Conservation (phyloP, 2,888 invertebrate genomes). For the Reticulitermes lucifugus region DNA sequence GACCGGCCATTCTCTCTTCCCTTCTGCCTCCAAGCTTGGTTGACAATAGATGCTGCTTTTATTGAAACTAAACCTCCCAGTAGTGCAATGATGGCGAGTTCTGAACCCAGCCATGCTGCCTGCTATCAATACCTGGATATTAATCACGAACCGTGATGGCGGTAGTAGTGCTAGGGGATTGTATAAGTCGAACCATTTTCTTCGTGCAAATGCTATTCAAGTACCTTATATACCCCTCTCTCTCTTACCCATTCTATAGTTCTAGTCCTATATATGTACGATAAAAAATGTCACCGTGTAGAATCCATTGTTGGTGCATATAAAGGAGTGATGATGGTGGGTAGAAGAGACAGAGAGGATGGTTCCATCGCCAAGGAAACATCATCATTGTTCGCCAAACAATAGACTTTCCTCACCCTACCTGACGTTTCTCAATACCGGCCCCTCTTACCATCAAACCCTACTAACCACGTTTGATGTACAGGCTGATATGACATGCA, state of each 20-base stretch:
- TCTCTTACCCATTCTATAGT: slow-evolving; percentile 10
- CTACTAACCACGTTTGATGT: slow-evolving; percentile 43
- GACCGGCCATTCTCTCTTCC: slow-evolving; percentile 6
- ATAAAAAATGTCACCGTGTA: slow-evolving; percentile 53
- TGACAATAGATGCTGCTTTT: slow-evolving; percentile 42
- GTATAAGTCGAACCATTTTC: slow-evolving; percentile 43
- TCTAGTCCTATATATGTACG: slow-evolving; percentile 36
- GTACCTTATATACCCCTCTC: slow-evolving; percentile 28
- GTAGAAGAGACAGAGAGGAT: slow-evolving; percentile 41
- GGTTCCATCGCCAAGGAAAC: slow-evolving; percentile 54
- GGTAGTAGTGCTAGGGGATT: slow-evolving; percentile 33
- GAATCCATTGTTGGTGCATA: slow-evolving; percentile 53
- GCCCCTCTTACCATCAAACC: slow-evolving; percentile 14
- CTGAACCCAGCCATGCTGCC: neutral
- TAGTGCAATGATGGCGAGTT: slow-evolving; percentile 12
- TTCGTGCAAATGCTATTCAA: slow-evolving; percentile 46
- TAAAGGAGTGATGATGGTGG: slow-evolving; percentile 50
- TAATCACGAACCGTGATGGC: slow-evolving; percentile 48
- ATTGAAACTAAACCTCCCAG: slow-evolving; percentile 28
- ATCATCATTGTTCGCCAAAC: slow-evolving; percentile 55
- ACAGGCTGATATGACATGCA: slow-evolving; percentile 52
- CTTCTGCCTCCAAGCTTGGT: slow-evolving; percentile 26
- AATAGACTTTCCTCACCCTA: slow-evolving; percentile 47
- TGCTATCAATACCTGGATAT: slow-evolving; percentile 45
- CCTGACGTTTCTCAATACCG: slow-evolving; percentile 32